Conservation (phyloP, 1,140 invertebrate genomes). For the Meloidogyne hapla region DNA sequence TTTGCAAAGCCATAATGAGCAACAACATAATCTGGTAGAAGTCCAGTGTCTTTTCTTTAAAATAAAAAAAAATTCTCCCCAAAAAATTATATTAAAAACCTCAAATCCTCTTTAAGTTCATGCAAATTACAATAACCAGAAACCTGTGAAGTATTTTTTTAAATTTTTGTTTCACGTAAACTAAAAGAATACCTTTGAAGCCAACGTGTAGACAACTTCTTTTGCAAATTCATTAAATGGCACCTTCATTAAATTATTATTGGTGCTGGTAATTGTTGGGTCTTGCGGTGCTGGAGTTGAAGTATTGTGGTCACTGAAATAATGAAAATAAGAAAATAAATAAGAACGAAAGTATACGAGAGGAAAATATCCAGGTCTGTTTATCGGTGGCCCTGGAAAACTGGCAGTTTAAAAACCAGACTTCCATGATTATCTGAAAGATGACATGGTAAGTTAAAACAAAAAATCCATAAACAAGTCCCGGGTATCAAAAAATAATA, state of each 20-base stretch:
- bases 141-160: neutral
- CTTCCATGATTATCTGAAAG: too few relatives aligned
- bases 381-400: too few relatives aligned
- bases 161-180: too few relatives aligned
- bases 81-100: neutral
- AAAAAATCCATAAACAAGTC: too few relatives aligned
- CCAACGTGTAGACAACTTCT: neutral
- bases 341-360: too few relatives aligned
- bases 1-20: neutral
- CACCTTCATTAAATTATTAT: neutral
- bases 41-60: constrained; percentile 14
- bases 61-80: neutral
- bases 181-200: neutral
- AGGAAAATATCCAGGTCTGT: too few relatives aligned
- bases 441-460: too few relatives aligned
- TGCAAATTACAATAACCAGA: neutral
- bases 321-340: too few relatives aligned
- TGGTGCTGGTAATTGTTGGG: neutral
- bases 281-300: neutral
- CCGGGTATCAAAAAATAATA: too few relatives aligned
- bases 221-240: neutral
- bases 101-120: neutral
- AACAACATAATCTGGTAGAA: constrained; percentile 10
- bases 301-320: neutral
- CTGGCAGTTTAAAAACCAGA: too few relatives aligned